These are phyloP conservation scores for Drosophila prosaltans DNA, from an alignment of 1,140 invertebrate species.

Conservation along the genomic window DNA sequence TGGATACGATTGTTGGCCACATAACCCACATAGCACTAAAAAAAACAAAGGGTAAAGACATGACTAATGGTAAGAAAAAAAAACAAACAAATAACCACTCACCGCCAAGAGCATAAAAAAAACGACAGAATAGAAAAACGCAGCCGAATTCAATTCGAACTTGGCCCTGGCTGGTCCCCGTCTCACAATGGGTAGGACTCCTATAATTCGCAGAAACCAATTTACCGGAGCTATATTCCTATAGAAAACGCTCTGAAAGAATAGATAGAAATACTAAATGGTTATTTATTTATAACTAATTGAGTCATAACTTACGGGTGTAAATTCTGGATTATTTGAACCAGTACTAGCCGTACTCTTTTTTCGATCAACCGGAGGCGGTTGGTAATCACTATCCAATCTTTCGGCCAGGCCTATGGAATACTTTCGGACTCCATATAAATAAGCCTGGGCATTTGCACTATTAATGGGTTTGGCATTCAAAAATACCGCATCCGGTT, in stretches of 20 bases:
- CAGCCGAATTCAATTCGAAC: conserved; percentile 83
- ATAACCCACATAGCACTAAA: conserved; percentile 84
- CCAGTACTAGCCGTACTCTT: conserved; percentile 59
- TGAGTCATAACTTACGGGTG: conserved; percentile 46
- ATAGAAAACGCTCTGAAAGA: conserved; percentile 84
- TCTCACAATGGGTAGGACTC: conserved; percentile 85
- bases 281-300: neutral
- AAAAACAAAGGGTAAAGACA: neutral
- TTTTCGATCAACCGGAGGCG: conserved; percentile 49
- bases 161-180: conserved; percentile 82
- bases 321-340: conserved; percentile 67
- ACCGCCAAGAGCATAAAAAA: conserved; percentile 84
- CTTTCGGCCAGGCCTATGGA: conserved; percentile 74
- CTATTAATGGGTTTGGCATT: conserved; percentile 75
- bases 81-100: conserved; percentile 10
- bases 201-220: conserved; percentile 84
- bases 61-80: neutral
- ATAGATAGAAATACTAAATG: neutral
- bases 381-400: conserved; percentile 62
- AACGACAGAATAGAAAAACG: conserved; percentile 85
- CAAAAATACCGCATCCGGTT: conserved; percentile 70
- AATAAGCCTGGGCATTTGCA: conserved; percentile 68
- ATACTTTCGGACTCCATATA: conserved; percentile 70
- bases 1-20: conserved; percentile 86
- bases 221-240: conserved; percentile 86